Evolutionary conservation across 2,888 invertebrate genomes (phyloP).

Genomic region (Formica aserva): DNA sequence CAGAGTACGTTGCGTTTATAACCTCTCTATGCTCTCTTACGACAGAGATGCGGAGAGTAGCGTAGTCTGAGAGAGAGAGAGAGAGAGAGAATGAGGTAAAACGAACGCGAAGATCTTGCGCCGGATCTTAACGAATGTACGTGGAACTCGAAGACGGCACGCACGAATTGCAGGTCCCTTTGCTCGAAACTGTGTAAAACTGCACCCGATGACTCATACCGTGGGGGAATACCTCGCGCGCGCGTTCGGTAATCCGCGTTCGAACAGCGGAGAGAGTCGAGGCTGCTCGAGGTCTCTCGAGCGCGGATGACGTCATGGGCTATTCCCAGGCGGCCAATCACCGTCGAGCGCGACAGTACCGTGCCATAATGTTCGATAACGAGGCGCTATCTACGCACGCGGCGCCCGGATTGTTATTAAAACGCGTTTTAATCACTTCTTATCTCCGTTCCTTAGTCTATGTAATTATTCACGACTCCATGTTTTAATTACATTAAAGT

Average conservation of each 20-base stretch:
- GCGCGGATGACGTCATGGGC: constrained; percentile 74
- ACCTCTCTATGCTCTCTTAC: constrained; percentile 48
- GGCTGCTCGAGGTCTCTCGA: constrained; percentile 54
- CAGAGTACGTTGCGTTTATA: constrained; percentile 44
- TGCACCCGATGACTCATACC: constrained; percentile 83
- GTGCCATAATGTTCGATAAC: constrained; percentile 39
- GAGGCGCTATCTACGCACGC: constrained; percentile 33
- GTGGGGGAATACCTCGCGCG: constrained; percentile 84
- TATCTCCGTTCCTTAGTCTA: background rate
- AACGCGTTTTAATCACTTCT: constrained; percentile 1
- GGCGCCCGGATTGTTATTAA: background rate
- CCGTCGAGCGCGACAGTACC: constrained; percentile 14
- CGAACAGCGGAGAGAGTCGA: constrained; percentile 63
- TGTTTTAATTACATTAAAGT: background rate
- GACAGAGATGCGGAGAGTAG: background rate
- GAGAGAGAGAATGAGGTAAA: background rate
- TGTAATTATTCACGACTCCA: background rate
- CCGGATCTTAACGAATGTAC: constrained; percentile 37
- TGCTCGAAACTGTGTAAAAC: constrained; percentile 80
- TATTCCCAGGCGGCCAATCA: constrained; percentile 73
- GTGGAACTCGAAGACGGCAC: constrained; percentile 60
- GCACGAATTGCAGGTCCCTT: constrained; percentile 70
- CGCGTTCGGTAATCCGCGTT: constrained; percentile 68
- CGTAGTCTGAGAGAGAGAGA: background rate
- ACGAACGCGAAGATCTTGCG: constrained; percentile 6